Conservation (phyloP, 2,888 invertebrate genomes). For the Eupithecia pulchellata region DNA sequence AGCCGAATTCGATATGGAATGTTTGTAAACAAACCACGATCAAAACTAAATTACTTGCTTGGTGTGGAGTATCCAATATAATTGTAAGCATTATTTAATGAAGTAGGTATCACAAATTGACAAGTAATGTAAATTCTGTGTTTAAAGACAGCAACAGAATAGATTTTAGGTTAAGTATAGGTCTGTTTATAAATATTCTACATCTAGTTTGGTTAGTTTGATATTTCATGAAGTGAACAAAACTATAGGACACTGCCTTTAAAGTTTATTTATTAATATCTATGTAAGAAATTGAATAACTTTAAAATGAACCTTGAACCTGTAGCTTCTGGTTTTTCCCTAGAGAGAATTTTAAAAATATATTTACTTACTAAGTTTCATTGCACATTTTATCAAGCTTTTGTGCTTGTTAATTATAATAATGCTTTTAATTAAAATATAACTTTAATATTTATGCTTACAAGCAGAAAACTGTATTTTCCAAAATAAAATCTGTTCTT, state of each 20-base stretch:
- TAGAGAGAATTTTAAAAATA: background rate
- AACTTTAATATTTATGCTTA: constrained; percentile 18
- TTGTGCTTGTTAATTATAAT: background rate
- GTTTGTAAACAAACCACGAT: no score
- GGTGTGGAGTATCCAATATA: no score
- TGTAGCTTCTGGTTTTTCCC: background rate
- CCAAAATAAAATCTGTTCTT: background rate
- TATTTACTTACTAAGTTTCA: background rate
- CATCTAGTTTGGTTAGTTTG: no score
- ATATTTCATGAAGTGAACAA: background rate
- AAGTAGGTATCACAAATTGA: no score
- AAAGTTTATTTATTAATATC: background rate
- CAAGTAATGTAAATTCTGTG: no score
- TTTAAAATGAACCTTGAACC: background rate
- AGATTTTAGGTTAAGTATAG: no score
- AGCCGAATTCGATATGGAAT: no score
- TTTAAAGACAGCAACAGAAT: no score
- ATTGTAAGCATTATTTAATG: no score
- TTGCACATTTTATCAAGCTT: constrained; percentile 7
- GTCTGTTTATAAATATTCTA: no score
- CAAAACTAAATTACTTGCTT: no score
- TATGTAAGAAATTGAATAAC: background rate
- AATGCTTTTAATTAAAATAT: constrained; percentile 25
- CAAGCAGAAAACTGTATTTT: constrained; percentile 16
- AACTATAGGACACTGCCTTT: background rate